Conservation (phyloP, 2,888 invertebrate species). For the Lymantria monacha region DNA sequence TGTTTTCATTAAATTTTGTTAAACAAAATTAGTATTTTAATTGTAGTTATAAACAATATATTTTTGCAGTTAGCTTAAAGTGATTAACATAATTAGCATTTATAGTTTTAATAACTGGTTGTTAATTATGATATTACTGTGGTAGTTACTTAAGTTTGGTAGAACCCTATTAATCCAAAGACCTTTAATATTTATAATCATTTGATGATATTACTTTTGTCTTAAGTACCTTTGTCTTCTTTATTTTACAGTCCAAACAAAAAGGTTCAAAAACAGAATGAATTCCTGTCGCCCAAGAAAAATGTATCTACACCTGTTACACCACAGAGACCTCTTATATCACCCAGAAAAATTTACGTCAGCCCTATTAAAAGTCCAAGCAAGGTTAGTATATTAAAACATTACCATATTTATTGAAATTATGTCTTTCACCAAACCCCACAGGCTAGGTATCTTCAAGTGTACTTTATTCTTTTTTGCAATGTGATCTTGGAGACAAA, state of each 20-base stretch:
- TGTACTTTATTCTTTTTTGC: too few relatives aligned
- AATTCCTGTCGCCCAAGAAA: slow-evolving; percentile 83
- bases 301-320: slow-evolving; percentile 47
- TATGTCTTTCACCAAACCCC: background rate
- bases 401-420: background rate
- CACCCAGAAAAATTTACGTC: slow-evolving; percentile 84
- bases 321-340: slow-evolving; percentile 77
- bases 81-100: too few relatives aligned
- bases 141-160: too few relatives aligned
- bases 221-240: background rate
- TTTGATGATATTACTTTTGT: background rate
- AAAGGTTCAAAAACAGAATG: slow-evolving; percentile 50
- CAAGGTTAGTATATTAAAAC: slow-evolving; percentile 61
- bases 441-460: too few relatives aligned
- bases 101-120: too few relatives aligned
- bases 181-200: background rate
- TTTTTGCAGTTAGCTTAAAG: too few relatives aligned
- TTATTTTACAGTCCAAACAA: slow-evolving; percentile 84
- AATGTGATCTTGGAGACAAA: too few relatives aligned
- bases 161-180: too few relatives aligned
- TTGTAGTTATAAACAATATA: too few relatives aligned
- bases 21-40: too few relatives aligned
- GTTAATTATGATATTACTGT: too few relatives aligned
- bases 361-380: slow-evolving; percentile 84
- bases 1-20: too few relatives aligned